Evolutionary conservation across 2,113 vertebrate genomes (phyloP).

Genomic region (Atlantisia rogersi): DNA sequence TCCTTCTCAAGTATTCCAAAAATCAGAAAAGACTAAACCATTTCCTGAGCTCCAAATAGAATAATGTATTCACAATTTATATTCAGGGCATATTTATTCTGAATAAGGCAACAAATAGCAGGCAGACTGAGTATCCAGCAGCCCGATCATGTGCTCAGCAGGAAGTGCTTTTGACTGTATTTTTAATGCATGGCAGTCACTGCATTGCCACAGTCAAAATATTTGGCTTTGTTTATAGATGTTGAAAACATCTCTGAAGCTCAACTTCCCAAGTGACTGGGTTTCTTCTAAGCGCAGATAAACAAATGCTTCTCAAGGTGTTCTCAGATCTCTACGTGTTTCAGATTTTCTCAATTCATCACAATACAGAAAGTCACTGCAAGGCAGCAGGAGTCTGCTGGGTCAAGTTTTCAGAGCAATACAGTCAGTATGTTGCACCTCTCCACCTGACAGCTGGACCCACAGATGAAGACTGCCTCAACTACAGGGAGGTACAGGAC

Average conservation of each 20-base stretch:
- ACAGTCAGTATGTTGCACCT: background rate
- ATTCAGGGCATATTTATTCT: background rate
- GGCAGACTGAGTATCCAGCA: background rate
- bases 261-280: background rate
- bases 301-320: background rate
- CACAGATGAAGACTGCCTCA: background rate
- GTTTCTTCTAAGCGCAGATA: background rate
- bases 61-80: background rate
- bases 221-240: conserved; percentile 23
- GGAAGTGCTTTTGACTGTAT: background rate
- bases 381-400: background rate
- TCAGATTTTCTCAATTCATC: background rate
- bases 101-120: conserved; percentile 1
- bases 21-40: background rate
- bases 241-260: background rate
- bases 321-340: background rate
- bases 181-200: background rate
- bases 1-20: background rate
- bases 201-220: background rate
- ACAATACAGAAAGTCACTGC: fast-evolving
- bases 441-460: background rate
- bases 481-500: background rate
- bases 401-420: background rate
- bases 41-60: background rate
- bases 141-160: background rate